These are phyloP conservation scores for Hiodon alosoides DNA, from an alignment of 2,113 vertebrate genomes.

Conservation along the genomic window DNA sequence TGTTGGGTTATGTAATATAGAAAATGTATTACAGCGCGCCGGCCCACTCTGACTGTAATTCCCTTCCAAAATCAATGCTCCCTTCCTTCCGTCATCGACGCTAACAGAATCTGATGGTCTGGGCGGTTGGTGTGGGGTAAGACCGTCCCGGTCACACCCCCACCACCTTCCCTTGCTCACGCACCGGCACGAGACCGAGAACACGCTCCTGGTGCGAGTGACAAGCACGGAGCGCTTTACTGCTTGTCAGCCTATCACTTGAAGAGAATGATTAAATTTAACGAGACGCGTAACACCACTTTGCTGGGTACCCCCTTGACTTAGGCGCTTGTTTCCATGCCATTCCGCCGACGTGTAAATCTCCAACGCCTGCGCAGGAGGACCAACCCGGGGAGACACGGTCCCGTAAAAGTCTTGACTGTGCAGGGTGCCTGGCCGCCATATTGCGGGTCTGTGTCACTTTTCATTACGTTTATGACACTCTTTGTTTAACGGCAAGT, in stretches of 20 bases:
- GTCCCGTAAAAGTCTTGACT: constrained; percentile 18
- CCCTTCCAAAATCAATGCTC: too few relatives aligned
- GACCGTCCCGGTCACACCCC: not conserved
- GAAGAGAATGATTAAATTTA: constrained; percentile 61
- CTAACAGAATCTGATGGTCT: too few relatives aligned
- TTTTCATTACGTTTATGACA: constrained; percentile 17
- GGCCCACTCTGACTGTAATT: too few relatives aligned
- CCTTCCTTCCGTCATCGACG: too few relatives aligned
- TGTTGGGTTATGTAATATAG: too few relatives aligned
- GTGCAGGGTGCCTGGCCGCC: not conserved
- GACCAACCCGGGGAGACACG: constrained; percentile 14
- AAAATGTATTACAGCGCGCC: too few relatives aligned
- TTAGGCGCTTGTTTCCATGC: constrained; percentile 51
- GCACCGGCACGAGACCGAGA: not conserved
- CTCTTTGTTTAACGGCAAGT: not conserved
- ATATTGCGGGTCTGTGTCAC: not conserved
- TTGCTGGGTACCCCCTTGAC: constrained; percentile 39
- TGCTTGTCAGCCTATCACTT: constrained; percentile 42
- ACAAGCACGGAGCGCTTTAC: constrained; percentile 38
- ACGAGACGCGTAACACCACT: constrained; percentile 46
- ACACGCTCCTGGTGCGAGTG: not conserved
- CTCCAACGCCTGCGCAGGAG: constrained; percentile 29
- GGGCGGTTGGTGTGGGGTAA: not conserved
- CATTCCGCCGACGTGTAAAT: constrained; percentile 51
- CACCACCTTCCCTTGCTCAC: not conserved